Evolutionary conservation across 53 echinoderm and acorn worm species (phyloP), one percentile per base, ranked within the genome.

Genomic region (Pentamera pediparva): DNA sequence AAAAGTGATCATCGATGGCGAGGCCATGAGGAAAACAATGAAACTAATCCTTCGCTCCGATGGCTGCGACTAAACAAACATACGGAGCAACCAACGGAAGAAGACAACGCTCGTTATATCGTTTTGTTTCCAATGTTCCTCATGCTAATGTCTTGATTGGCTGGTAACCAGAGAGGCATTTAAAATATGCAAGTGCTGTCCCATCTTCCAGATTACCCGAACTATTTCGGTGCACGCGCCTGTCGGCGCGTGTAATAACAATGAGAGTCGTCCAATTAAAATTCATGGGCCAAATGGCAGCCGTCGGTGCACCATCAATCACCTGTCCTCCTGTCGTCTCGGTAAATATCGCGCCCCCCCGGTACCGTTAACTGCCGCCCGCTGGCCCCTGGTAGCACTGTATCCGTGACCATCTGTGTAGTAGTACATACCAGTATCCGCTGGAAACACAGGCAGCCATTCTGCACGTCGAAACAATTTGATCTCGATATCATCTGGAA

Each of bases 81-180:
- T 67, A 67, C 40, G 67, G 41, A 67, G 37, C 65, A 65, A 65
- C n/a, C n/a, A n/a, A n/a, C n/a, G n/a, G n/a, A n/a, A n/a, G n/a
- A n/a, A n/a, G n/a, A n/a, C 40, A 65, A n/a, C 20, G 19, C 39
- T 65, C 65, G 22, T 65, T 39, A 65, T 39, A 36, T 39, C 40
- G 22, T 65, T 43, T 67, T 43, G 45, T 67, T 67, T 67, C 67
- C 27, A 45, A 24, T 67, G 29, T 65, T n/a, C n/a, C 39, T 65
- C 40, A 65, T 65, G 65, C 37, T 41, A 43, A 67, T 67, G 67
- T 43, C 45, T 40, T 45, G 41, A 36, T 62, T 36, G 35, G 45
- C 67, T 22, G 67, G 67, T 43, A 67, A 67, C 67, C 67, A 67
- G 67, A 67, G 67, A 67, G 67, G 67, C 67, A 67, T 67, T 40